Conservation (phyloP, 1,140 invertebrate species). For the Euwallacea similis region DNA sequence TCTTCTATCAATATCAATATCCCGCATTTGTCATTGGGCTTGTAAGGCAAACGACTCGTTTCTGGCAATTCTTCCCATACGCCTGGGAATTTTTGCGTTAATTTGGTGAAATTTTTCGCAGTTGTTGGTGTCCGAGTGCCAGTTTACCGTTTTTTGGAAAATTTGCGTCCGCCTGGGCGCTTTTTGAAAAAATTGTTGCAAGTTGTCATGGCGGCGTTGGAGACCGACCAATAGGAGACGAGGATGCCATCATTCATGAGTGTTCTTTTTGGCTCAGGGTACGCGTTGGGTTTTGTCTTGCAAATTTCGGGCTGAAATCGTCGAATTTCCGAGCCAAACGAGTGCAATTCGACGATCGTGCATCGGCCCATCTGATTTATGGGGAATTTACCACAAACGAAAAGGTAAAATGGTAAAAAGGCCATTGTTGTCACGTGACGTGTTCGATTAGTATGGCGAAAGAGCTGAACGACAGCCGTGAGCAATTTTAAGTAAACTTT, state of each 20-base stretch:
- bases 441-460: constrained; percentile 62
- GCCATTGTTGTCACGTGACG: constrained; percentile 62
- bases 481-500: constrained; percentile 58
- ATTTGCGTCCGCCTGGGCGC: neutral
- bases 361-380: neutral
- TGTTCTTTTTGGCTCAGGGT: constrained; percentile 56
- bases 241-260: constrained; percentile 60
- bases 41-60: constrained; percentile 34
- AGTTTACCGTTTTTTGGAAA: neutral
- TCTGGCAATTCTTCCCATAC: neutral
- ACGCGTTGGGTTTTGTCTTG: constrained; percentile 64
- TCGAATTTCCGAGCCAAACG: constrained; percentile 30
- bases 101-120: constrained; percentile 8
- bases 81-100: constrained; percentile 4
- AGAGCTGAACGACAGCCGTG: constrained; percentile 61
- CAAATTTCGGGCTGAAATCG: constrained; percentile 52
- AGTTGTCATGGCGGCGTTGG: constrained; percentile 64
- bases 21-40: constrained; percentile 28
- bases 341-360: constrained; percentile 8
- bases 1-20: constrained; percentile 38
- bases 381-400: constrained; percentile 19
- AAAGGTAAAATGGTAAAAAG: constrained; percentile 51
- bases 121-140: neutral
- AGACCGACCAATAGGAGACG: constrained; percentile 63
- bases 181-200: constrained; percentile 48